Evolutionary conservation across 2,888 invertebrate genomes (phyloP).

Genomic region (Cataglyphis albicans): DNA sequence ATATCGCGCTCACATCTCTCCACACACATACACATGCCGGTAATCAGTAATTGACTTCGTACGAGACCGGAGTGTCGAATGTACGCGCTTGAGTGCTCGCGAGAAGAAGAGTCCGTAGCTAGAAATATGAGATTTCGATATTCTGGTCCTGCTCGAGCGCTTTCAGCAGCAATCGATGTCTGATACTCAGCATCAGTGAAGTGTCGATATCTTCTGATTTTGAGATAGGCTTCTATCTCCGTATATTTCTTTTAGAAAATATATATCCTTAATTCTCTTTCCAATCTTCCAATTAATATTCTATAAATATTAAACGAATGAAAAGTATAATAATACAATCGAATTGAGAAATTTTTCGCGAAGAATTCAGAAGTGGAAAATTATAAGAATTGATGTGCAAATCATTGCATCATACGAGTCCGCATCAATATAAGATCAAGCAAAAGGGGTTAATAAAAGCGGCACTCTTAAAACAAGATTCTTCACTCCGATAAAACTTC

Average conservation of each 20-base stretch:
- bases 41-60: conserved; percentile 78
- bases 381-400: not conserved
- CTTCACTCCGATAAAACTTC: not conserved
- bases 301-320: not conserved
- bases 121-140: conserved; percentile 24
- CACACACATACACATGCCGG: conserved; percentile 53
- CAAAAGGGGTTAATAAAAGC: not conserved
- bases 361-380: not conserved
- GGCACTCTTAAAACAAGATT: not conserved
- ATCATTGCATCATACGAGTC: not conserved
- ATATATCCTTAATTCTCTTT: not conserved
- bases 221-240: not conserved
- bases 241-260: not conserved
- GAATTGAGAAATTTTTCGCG: not conserved
- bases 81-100: conserved; percentile 26
- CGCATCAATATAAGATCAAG: not conserved
- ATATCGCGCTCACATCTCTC: not conserved
- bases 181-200: conserved; percentile 8
- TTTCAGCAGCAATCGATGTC: conserved; percentile 1
- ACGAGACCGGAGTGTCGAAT: conserved; percentile 75
- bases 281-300: not conserved
- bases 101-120: conserved; percentile 37
- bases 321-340: not conserved
- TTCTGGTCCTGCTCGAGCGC: not conserved
- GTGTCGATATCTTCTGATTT: conserved; percentile 18